These are phyloP conservation scores for Pheosia tremula DNA, from an alignment of 2,888 invertebrate species.

Conservation along the genomic window DNA sequence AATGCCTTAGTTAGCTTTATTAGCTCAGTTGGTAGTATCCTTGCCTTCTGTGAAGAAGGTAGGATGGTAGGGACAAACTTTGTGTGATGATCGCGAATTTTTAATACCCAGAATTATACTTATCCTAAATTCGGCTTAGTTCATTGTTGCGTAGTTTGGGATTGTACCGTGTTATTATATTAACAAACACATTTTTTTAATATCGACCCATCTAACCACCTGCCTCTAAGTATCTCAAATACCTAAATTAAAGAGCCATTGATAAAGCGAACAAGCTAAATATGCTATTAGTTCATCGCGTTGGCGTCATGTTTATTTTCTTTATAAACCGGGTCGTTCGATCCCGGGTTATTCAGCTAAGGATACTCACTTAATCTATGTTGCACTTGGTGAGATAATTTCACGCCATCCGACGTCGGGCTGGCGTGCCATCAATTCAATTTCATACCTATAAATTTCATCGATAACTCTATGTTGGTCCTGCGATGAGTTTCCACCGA, in stretches of 20 bases:
- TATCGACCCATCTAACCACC: neutral
- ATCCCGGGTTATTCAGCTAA: slow-evolving; percentile 58
- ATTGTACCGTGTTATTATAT: too few species aligned
- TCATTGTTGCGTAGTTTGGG: too few species aligned
- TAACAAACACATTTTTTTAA: too few species aligned
- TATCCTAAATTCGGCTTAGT: too few species aligned
- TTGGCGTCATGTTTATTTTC: slow-evolving; percentile 47
- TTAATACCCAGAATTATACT: too few species aligned
- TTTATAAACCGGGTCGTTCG: slow-evolving; percentile 53
- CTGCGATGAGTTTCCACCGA: slow-evolving; percentile 25
- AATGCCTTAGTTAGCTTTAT: too few species aligned
- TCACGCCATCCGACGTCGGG: slow-evolving; percentile 55
- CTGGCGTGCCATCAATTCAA: slow-evolving; percentile 61
- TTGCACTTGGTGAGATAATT: slow-evolving; percentile 70
- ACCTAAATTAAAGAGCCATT: neutral
- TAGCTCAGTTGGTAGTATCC: too few species aligned
- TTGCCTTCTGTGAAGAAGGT: too few species aligned
- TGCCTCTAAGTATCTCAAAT: neutral
- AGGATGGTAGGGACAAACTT: too few species aligned
- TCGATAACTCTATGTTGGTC: slow-evolving; percentile 43
- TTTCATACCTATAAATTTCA: slow-evolving; percentile 65
- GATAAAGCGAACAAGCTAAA: neutral
- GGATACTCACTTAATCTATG: slow-evolving; percentile 67
- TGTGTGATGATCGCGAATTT: too few species aligned
- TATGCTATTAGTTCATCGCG: neutral